Evolutionary conservation across 2,888 invertebrate genomes (phyloP).

Genomic region (Mesoligia furuncula): DNA sequence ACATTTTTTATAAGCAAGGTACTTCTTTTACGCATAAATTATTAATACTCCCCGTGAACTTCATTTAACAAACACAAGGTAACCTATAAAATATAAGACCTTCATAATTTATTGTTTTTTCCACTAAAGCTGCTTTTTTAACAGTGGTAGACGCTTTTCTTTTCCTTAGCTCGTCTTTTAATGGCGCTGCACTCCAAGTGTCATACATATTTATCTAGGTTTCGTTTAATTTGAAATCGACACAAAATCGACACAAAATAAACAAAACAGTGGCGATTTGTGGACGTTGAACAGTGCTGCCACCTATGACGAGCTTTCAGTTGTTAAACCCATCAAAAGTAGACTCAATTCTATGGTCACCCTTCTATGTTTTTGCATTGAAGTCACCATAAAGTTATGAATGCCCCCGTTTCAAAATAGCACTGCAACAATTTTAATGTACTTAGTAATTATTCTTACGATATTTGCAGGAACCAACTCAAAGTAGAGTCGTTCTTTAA

Average conservation of each 20-base stretch:
- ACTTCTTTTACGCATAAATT: too few relatives aligned
- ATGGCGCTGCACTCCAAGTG: background rate
- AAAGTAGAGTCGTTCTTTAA: background rate
- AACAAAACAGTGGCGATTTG: background rate
- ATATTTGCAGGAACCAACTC: conserved; percentile 2
- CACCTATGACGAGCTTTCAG: background rate
- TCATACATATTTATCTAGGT: background rate
- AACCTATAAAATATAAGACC: background rate
- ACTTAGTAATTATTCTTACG: background rate
- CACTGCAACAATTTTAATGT: background rate
- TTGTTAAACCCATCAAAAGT: background rate
- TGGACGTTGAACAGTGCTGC: background rate
- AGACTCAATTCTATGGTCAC: too few relatives aligned
- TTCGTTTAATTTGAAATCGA: background rate
- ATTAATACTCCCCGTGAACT: too few relatives aligned
- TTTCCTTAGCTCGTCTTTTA: background rate
- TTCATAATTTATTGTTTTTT: background rate
- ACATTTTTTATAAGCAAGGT: too few relatives aligned
- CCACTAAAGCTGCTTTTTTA: background rate
- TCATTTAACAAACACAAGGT: background rate
- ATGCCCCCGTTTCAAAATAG: background rate
- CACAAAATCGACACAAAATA: background rate
- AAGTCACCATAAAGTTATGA: background rate
- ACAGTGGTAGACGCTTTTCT: background rate
- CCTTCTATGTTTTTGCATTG: background rate